Evolutionary conservation across 2,113 vertebrate genomes (phyloP).

Genomic region (Syrmaticus mikado): DNA sequence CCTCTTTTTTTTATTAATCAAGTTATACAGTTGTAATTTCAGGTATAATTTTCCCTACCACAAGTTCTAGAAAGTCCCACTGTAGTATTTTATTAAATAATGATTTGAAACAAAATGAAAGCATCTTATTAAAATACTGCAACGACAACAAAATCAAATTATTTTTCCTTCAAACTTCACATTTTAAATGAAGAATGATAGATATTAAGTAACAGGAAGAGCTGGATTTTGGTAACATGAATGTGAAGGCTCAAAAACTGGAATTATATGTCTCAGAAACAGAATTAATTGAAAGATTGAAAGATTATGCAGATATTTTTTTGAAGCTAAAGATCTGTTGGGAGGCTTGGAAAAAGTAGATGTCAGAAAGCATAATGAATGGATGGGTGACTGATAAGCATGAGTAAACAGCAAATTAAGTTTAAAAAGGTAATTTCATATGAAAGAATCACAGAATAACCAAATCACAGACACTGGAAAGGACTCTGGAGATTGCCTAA

Average conservation of each 20-base stretch:
- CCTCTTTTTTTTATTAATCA: background rate
- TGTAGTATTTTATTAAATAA: background rate
- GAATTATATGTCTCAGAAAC: background rate
- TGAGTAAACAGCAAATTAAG: background rate
- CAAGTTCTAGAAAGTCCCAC: background rate
- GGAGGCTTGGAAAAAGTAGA: background rate
- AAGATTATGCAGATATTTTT: background rate
- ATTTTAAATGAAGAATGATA: background rate
- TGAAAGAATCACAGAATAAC: background rate
- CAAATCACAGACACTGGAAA: too few species aligned
- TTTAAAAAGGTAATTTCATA: background rate
- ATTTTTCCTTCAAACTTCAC: background rate
- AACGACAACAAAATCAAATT: background rate
- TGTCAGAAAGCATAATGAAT: background rate
- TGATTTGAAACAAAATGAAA: background rate
- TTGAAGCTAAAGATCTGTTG: accelerated
- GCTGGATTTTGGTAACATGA: background rate
- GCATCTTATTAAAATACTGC: background rate
- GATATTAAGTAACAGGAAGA: background rate
- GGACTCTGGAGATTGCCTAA: too few species aligned
- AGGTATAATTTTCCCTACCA: background rate
- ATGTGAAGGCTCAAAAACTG: background rate
- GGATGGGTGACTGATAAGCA: background rate
- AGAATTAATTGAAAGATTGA: background rate
- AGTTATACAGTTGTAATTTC: background rate